A percentile compares a stretch with the other conserved stretches of the same genome.
Conservation (phyloP, 1,140 invertebrate species). For the Drosophila sproati region DNA sequence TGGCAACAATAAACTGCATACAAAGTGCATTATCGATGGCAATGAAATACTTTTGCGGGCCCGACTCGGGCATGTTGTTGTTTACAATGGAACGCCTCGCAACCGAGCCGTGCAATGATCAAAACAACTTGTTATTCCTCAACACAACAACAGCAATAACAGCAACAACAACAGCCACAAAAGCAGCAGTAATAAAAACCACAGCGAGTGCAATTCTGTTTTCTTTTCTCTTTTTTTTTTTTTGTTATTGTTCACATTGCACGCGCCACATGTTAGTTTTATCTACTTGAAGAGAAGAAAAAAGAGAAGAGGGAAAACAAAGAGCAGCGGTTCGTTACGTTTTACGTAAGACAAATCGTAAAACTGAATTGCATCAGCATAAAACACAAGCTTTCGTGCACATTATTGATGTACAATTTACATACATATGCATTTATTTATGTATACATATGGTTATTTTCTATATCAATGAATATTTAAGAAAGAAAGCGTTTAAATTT, state of each 20-base stretch:
- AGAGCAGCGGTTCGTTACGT: constrained; percentile 13
- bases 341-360: constrained; percentile 35
- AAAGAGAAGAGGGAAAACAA: constrained; percentile 17
- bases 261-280: constrained; percentile 52
- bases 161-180: constrained; percentile 43
- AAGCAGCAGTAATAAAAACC: constrained; percentile 33
- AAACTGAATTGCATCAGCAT: constrained; percentile 40
- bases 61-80: constrained; percentile 16
- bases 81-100: constrained; percentile 55
- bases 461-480: constrained; percentile 47
- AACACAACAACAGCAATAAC: constrained; percentile 42
- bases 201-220: constrained; percentile 56
- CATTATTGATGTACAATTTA: constrained; percentile 6
- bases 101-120: constrained; percentile 57
- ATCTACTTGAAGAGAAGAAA: constrained; percentile 34
- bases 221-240: constrained; percentile 13
- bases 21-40: constrained; percentile 63
- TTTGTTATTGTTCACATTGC: constrained; percentile 38
- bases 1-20: constrained; percentile 25
- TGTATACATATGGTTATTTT: constrained; percentile 48
- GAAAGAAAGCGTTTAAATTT: constrained; percentile 58
- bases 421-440: not conserved
- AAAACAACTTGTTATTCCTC: constrained; percentile 80
- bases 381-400: constrained; percentile 9
- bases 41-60: constrained; percentile 77